phyloP scores from a whole-genome alignment of 1,140 invertebrate genomes.

The Neodiprion virginianus region DNA sequence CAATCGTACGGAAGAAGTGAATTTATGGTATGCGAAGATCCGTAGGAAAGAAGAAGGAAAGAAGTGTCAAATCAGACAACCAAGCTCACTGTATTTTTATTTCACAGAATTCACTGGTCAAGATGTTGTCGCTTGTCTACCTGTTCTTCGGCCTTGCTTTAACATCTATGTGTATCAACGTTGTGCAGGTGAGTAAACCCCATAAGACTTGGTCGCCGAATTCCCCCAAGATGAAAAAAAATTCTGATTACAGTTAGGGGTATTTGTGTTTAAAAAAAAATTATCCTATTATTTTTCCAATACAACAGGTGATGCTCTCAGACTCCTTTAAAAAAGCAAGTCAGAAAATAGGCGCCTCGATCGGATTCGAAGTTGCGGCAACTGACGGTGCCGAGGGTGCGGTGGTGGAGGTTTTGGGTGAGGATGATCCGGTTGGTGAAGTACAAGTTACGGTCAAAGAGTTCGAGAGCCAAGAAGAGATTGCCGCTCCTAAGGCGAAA shows the following conservation, averaged over 20 bases:
- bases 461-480: slow-evolving; percentile 34
- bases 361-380: slow-evolving; percentile 77
- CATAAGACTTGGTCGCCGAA: too few relatives aligned
- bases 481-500: slow-evolving; percentile 47
- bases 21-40: too few relatives aligned
- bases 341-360: slow-evolving; percentile 84
- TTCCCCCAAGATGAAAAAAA: too few relatives aligned
- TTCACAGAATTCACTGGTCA: slow-evolving; percentile 81
- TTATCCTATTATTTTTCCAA: neutral
- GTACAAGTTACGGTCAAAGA: slow-evolving; percentile 41
- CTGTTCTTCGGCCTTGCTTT: slow-evolving; percentile 92
- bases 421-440: slow-evolving; percentile 47
- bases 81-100: too few relatives aligned
- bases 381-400: slow-evolving; percentile 64
- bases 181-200: slow-evolving; percentile 80
- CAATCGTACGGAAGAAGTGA: too few relatives aligned
- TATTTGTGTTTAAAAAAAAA: neutral
- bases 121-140: slow-evolving; percentile 93
- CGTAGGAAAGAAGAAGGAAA: too few relatives aligned
- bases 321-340: slow-evolving; percentile 86
- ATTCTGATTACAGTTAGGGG: neutral
- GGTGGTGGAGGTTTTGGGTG: slow-evolving; percentile 27
- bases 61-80: too few relatives aligned
- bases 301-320: slow-evolving; percentile 70
- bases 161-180: slow-evolving; percentile 97